A percentile compares a stretch with the other conserved stretches of the same genome.
Conservation (phyloP, 2,113 vertebrate species). For the Myotis brandtii region DNA sequence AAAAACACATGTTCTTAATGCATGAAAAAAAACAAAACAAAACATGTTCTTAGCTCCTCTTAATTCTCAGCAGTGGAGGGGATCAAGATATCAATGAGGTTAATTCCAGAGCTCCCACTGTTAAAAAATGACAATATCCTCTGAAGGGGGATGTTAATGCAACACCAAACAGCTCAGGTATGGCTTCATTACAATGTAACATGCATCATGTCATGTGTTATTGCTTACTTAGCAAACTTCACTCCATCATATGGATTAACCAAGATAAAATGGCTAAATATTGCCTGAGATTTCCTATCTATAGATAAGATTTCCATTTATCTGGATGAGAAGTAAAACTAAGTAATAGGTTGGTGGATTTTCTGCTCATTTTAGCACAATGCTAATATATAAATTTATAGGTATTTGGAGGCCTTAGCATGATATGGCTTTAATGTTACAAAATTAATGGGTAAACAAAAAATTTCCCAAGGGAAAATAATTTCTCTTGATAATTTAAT, state of each 20-base stretch:
- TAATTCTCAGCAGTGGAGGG: neutral
- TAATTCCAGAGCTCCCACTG: neutral
- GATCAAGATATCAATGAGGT: neutral
- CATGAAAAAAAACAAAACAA: no score
- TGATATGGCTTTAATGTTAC: neutral
- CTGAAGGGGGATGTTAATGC: neutral
- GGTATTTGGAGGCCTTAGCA: neutral
- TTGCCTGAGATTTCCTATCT: neutral
- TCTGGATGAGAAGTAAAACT: constrained; percentile 11
- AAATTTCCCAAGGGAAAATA: neutral
- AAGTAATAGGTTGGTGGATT: neutral
- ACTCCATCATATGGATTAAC: neutral
- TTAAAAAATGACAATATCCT: neutral
- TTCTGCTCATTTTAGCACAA: neutral
- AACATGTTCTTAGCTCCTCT: neutral
- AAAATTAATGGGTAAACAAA: neutral
- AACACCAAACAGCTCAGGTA: neutral
- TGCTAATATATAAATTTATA: neutral
- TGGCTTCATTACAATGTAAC: constrained; percentile 23
- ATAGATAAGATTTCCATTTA: neutral
- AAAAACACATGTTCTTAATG: neutral
- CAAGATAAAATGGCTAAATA: constrained; percentile 61
- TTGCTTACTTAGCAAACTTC: constrained; percentile 64
- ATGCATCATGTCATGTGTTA: constrained; percentile 13
- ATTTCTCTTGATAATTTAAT: neutral